Conservation (phyloP, 2,113 vertebrate species). For the Tragelaphus imberbis region DNA sequence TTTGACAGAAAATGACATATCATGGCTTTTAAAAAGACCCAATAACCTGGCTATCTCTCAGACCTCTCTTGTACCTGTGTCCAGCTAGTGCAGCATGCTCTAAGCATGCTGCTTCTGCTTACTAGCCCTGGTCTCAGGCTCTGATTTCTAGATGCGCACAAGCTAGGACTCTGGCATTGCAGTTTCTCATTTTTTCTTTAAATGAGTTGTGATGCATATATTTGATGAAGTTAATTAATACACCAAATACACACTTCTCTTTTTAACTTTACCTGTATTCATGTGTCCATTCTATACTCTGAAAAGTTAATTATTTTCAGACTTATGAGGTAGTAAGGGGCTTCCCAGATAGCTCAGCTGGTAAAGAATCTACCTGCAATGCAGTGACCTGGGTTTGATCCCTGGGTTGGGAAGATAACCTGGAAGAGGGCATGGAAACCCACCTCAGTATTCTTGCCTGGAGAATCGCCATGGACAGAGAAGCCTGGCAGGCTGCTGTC, state of each 20-base stretch:
- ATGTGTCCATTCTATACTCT: constrained; percentile 18
- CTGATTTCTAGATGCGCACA: neutral
- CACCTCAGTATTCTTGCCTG: neutral
- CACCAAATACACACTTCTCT: constrained; percentile 36
- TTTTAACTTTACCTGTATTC: constrained; percentile 56
- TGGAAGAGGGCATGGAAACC: neutral
- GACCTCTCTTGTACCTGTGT: neutral
- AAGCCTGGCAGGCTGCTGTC: neutral
- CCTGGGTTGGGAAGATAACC: neutral
- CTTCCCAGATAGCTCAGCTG: neutral
- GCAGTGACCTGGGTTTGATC: neutral
- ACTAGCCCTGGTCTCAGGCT: neutral
- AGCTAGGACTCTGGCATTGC: neutral
- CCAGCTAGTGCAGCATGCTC: neutral
- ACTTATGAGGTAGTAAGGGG: constrained; percentile 13
- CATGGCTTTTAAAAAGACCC: neutral
- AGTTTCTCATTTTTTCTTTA: neutral
- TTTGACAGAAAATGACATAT: neutral
- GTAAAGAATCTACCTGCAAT: neutral
- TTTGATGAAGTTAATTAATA: constrained; percentile 62
- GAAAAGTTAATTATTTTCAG: constrained; percentile 54
- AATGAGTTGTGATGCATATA: constrained; percentile 37
- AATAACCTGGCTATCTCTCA: neutral
- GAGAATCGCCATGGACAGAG: neutral
- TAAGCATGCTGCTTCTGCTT: neutral